Percentiles rank a stretch among this genome's conserved stretches.
Evolutionary conservation across 2,888 invertebrate genomes (phyloP).

Genomic region (Ichneumoninae sp.): DNA sequence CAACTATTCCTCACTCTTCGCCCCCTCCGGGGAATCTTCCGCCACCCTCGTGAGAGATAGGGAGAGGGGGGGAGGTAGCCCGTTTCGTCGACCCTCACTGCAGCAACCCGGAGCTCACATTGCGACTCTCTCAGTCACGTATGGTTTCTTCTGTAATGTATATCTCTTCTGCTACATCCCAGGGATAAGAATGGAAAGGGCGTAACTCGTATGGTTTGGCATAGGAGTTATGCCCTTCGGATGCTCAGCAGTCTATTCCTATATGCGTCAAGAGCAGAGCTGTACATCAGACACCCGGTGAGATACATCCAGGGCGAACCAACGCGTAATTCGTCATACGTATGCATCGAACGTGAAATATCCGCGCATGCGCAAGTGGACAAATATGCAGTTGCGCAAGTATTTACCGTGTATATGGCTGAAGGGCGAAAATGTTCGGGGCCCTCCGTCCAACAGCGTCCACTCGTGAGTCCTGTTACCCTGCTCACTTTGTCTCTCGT

Average conservation of each 20-base stretch:
- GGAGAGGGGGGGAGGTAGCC: slow-evolving; percentile 1
- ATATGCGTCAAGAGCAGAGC: slow-evolving; percentile 41
- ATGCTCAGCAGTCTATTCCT: slow-evolving; percentile 15
- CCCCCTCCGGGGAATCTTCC: slow-evolving; percentile 63
- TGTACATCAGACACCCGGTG: slow-evolving; percentile 60
- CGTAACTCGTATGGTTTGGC: neutral
- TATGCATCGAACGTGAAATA: slow-evolving; percentile 12
- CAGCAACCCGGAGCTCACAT: slow-evolving; percentile 63
- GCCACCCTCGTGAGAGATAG: slow-evolving; percentile 60
- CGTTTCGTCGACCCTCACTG: slow-evolving; percentile 57
- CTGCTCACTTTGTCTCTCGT: slow-evolving; percentile 65
- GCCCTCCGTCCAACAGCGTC: slow-evolving; percentile 37
- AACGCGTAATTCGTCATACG: slow-evolving; percentile 27
- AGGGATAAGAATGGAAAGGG: slow-evolving; percentile 4
- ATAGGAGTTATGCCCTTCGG: neutral
- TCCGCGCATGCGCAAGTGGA: neutral
- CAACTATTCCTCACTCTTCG: slow-evolving; percentile 26
- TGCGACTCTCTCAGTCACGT: slow-evolving; percentile 70
- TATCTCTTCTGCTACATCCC: slow-evolving; percentile 68
- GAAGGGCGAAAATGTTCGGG: slow-evolving; percentile 56
- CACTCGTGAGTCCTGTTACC: slow-evolving; percentile 65
- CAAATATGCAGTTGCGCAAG: neutral
- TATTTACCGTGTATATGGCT: slow-evolving; percentile 22
- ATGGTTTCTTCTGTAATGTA: slow-evolving; percentile 80
- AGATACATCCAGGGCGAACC: slow-evolving; percentile 48